Conservation (phyloP, 2,113 vertebrate species). For the Nansenia antarctica region DNA sequence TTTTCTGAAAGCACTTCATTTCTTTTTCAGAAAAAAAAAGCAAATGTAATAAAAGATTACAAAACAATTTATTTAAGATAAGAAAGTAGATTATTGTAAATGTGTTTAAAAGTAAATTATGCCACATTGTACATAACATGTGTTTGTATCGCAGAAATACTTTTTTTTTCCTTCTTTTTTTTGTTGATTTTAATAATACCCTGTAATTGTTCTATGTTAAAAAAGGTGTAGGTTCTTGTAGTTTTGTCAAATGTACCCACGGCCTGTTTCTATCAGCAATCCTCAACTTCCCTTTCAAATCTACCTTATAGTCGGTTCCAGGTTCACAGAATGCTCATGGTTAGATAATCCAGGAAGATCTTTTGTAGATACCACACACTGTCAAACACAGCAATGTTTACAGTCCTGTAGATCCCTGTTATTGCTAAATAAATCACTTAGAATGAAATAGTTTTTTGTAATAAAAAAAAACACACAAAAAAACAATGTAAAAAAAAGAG, state of each 20-base stretch:
- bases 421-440: slow-evolving; percentile 52
- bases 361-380: slow-evolving; percentile 61
- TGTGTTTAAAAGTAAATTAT: slow-evolving; percentile 73
- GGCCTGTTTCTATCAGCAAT: slow-evolving; percentile 40
- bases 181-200: slow-evolving; percentile 36
- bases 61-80: slow-evolving; percentile 71
- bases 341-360: slow-evolving; percentile 52
- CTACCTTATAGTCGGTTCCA: slow-evolving; percentile 17
- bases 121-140: slow-evolving; percentile 71
- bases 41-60: slow-evolving; percentile 62
- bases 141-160: slow-evolving; percentile 63
- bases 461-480: too few relatives aligned
- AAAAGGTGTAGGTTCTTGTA: slow-evolving; percentile 45
- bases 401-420: slow-evolving; percentile 71
- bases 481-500: too few relatives aligned
- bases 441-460: slow-evolving; percentile 29
- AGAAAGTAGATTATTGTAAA: slow-evolving; percentile 65
- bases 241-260: slow-evolving; percentile 50
- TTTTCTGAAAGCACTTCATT: slow-evolving; percentile 78
- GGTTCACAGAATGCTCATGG: slow-evolving; percentile 34
- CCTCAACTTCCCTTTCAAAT: slow-evolving; percentile 33
- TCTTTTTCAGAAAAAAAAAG: slow-evolving; percentile 64
- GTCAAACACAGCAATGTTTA: slow-evolving; percentile 48
- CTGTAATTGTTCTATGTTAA: slow-evolving; percentile 20
- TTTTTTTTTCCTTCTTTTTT: slow-evolving; percentile 60